phyloP scores from a whole-genome alignment of 2,113 vertebrate species.

The Candoia aspera region DNA sequence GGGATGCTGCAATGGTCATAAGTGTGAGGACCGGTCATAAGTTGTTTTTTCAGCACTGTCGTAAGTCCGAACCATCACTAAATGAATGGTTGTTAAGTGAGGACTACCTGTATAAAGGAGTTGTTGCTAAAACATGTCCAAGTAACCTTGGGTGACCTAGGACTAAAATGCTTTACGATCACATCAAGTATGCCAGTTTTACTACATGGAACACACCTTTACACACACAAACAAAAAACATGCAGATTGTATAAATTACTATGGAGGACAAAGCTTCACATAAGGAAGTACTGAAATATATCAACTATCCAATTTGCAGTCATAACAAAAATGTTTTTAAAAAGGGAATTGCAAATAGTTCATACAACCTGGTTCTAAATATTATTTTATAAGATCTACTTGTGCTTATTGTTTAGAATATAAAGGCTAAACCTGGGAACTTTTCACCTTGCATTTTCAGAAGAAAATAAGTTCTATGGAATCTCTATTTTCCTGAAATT shows the following conservation, averaged over 20 bases:
- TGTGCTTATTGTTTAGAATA: background rate
- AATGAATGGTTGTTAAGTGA: too few relatives aligned
- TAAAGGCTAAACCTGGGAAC: background rate
- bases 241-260: background rate
- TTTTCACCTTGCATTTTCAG: background rate
- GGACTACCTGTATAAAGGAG: background rate
- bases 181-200: slow-evolving; percentile 1
- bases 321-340: background rate
- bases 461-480: background rate
- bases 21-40: too few relatives aligned
- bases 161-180: background rate
- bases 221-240: background rate
- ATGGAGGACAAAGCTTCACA: background rate
- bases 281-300: background rate
- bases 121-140: slow-evolving; percentile 17
- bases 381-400: background rate
- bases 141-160: background rate
- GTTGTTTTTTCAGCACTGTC: too few relatives aligned
- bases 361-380: background rate
- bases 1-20: too few relatives aligned
- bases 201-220: background rate
- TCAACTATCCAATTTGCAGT: background rate
- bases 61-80: too few relatives aligned
- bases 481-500: background rate
- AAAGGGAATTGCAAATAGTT: background rate